phyloP scores from a whole-genome alignment of 2,113 vertebrate species.

The Anhinga rufa region DNA sequence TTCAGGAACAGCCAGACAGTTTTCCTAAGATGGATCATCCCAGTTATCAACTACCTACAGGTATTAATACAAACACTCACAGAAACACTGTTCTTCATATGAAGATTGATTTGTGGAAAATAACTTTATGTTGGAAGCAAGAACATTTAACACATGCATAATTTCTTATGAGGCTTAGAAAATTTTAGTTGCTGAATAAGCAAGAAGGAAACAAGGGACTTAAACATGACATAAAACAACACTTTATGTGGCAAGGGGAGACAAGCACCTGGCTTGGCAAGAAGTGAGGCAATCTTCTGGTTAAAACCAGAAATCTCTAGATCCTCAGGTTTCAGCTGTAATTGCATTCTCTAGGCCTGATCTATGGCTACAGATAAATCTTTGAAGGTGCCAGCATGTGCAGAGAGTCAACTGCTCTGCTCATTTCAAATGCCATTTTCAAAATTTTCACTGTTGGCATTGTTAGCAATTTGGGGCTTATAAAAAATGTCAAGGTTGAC shows the following conservation, averaged over 20 bases:
- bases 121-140: not conserved
- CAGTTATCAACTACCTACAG: not conserved
- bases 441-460: not conserved
- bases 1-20: not conserved
- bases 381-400: not conserved
- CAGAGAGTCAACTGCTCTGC: not conserved
- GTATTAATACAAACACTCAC: not conserved
- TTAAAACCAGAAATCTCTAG: not conserved
- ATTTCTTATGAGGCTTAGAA: not conserved
- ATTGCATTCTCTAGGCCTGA: not conserved
- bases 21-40: not conserved
- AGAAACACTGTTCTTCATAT: not conserved
- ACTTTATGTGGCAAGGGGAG: not conserved
- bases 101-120: not conserved
- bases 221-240: not conserved
- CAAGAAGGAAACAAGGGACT: not conserved
- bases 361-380: not conserved
- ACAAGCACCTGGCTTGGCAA: not conserved
- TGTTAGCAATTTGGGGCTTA: not conserved
- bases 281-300: not conserved
- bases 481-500: not conserved
- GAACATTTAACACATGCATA: not conserved
- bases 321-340: not conserved
- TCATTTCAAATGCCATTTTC: not conserved
- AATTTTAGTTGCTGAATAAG: not conserved